Conservation (phyloP, 2,113 vertebrate species). For the Catagonus wagneri region DNA sequence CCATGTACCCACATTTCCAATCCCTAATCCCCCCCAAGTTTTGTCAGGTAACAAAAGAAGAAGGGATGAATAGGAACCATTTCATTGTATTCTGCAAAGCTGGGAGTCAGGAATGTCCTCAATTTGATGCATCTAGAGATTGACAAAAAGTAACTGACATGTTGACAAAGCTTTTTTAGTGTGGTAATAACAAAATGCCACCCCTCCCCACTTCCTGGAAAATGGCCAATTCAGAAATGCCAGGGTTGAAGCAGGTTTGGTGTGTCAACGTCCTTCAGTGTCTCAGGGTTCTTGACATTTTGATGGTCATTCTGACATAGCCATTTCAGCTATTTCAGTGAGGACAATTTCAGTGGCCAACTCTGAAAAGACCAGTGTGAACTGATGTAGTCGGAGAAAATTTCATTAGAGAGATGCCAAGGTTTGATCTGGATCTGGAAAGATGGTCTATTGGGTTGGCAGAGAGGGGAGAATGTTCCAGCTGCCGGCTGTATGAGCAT, state of each 20-base stretch:
- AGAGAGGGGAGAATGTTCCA: background rate
- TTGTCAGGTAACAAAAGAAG: background rate
- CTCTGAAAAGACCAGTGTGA: background rate
- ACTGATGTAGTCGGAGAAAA: background rate
- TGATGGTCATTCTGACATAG: background rate
- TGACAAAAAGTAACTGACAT: background rate
- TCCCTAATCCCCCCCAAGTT: background rate
- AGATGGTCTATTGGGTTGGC: background rate
- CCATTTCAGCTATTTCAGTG: background rate
- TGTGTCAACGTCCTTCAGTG: background rate
- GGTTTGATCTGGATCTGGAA: background rate
- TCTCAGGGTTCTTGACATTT: background rate
- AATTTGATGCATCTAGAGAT: background rate
- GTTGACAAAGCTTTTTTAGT: background rate
- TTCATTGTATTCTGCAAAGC: constrained; percentile 9
- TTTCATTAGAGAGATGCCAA: background rate
- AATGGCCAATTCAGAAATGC: background rate
- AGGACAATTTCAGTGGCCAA: background rate
- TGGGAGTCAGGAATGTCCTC: background rate
- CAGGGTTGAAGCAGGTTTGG: background rate
- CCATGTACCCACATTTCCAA: background rate
- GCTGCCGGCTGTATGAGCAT: background rate
- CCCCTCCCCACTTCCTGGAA: background rate
- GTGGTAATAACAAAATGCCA: background rate
- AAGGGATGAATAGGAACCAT: background rate